Base-by-base conservation (phyloP, 1,140 invertebrate species). In the Caenorhabditis latens region DNA sequence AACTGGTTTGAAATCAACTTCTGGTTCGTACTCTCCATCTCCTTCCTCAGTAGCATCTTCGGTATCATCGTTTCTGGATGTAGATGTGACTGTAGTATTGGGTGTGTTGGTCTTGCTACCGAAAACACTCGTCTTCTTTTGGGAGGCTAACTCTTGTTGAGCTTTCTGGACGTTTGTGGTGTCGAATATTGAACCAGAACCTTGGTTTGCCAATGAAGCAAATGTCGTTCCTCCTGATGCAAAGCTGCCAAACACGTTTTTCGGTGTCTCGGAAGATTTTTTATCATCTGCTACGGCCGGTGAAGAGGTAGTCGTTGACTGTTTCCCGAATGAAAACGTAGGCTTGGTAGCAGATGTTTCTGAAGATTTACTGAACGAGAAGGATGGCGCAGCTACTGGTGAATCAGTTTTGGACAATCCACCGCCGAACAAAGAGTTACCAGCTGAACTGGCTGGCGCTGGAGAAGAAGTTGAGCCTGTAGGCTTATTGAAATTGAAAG, bases 1-100 rank as follows among this genome's bases (percentile, higher is more conserved):
- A 6, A 94, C 91, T 21, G 94, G 94, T 87, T 93, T 92, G 89
- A 93, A 94, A 82, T 94, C 91, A 13, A 92, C 92, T 87, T 93
- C 92, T 14, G 93, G 93, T 65, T 93, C 93, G 89, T 92, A 93
- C 57, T 93, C 93, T 32, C 89, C 88, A 40, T 88, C 86, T 50
- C 88, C 61, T 13, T 89, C 67, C n/a, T 84, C 87, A 24, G 14
- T 55, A 16, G 84, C 46, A 32, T 79, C 75, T 43, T 55, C 83
- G 11, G 55, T 61, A 53, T 53, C 67, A 32, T 79, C 50, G 50
- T 53, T 53, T 16, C 32, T 58, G 6, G 19, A 4, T 7, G 63
- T 9, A 16, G 65, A 43, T 14, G 46, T 46, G 5, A 40, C 40
- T 19, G 57, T 84, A 5, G 19, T 84, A 19, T 83, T 83, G 4